Base-by-base conservation (phyloP, 2,888 invertebrate species). In the Netelia virgata region DNA sequence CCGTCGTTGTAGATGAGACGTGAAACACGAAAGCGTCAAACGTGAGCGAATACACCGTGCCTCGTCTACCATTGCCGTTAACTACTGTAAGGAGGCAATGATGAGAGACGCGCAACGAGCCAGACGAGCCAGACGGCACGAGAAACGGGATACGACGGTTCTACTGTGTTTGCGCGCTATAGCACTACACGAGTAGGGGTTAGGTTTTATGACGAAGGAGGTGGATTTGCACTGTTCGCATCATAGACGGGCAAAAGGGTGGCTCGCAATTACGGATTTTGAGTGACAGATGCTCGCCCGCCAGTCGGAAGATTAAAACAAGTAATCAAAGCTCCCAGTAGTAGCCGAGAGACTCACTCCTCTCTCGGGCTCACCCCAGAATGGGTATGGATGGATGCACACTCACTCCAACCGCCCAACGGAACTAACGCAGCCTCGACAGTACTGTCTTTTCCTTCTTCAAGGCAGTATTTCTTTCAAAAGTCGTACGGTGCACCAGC, bases 251-350 rank as follows among this genome's bases (percentile, higher is more conserved):
- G 86, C 82, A 86, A 90, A 88, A 87, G 89, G 91, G 90, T 90
- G 91, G 89, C 89, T 89, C 89, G 91, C 92, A 93, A 93, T 93
- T 93, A 93, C 91, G 91, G 90, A 90, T 92, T 93, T 92, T 93
- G 93, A 93, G 93, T 92, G 93, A 93, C 93, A 93, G 93, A 93
- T 93, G 93, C 93, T 92, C 92, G 92, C 92, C 91, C 91, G 91
- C 92, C 90, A 92, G 92, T 92, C 91, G 92, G 92, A 93, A 93
- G 93, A 93, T 93, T 93, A 93, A 93, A 93, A 93, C 93, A 93
- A 93, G 93, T 93, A 93, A 93, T 93, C 93, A 93, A 93, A 93
- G 92, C 92, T 77, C 90, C 91, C 88, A 82, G 88, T 91, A 90
- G 90, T 90, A 72, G 79, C 77, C 75, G 57, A 75, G 79, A 66